Base-by-base conservation (phyloP, 1,140 invertebrate genomes). In the Drosophila novamexicana region DNA sequence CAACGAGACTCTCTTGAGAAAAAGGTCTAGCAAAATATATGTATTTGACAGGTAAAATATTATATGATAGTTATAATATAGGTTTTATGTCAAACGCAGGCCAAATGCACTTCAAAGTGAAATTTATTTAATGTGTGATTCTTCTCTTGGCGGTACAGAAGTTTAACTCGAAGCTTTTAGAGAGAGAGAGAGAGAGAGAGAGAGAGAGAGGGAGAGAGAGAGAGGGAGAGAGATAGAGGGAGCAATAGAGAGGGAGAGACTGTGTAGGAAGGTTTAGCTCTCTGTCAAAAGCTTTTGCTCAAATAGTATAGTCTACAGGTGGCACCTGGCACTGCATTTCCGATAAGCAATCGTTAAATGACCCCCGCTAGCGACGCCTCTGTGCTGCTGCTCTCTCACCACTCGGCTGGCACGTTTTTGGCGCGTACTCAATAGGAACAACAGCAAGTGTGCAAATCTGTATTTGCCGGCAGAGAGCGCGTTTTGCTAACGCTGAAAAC, bases 381-480 rank as follows among this genome's bases (percentile, higher is more conserved):
- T 86, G 83, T 29, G n/a, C 36, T 29, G n/a, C 16, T 32, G 59
- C 49, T 40, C 52, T 65, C 72, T 61, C 49, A 47, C 72, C 57
- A 57, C 62, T 75, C 79, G 49, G 47, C 62, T 69, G 56, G 66
- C 53, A 61, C 36, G 81, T 67, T 85, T 84, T 85, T 85, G 83
- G 82, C 82, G 83, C 79, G 82, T 75, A 79, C 39, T 68, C 71
- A 81, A 75, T 72, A 81, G 74, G 68, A 44, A 73, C 68, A 81
- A 75, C 76, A 84, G 74, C 75, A 44, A 58, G 22, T 39, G 45
- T 65, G 61, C 40, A 37, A 71, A 58, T 57, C 53, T 52, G 57
- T 71, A 58, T 62, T 72, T 80, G 79, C 79, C 79, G 80, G 79
- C 73, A 61, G 56, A 69, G 68, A 79, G 73, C 44, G 47, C 10